These are phyloP conservation scores for Rhyacophila brunnea DNA, from an alignment of 1,140 invertebrate species.

Conservation along the genomic window DNA sequence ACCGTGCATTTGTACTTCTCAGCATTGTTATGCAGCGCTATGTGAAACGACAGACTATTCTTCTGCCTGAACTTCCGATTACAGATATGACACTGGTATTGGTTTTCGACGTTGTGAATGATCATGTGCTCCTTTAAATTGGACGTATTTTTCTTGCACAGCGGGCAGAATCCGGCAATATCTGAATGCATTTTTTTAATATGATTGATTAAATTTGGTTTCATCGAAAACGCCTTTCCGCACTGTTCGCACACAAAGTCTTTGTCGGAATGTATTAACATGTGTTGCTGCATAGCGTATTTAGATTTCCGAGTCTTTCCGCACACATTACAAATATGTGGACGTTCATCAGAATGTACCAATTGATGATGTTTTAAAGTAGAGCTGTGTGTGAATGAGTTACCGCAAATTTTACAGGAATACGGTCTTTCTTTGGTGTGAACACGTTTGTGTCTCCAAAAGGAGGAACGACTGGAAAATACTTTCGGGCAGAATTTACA, in stretches of 20 bases:
- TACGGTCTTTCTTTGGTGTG: constrained; percentile 40
- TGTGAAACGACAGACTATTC: constrained; percentile 43
- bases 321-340: constrained; percentile 60
- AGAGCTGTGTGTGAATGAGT: constrained; percentile 3
- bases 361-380: constrained; percentile 32
- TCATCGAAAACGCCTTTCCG: constrained; percentile 58
- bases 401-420: constrained; percentile 19
- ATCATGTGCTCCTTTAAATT: constrained; percentile 58
- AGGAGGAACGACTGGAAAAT: constrained; percentile 5
- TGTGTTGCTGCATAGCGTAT: constrained; percentile 41
- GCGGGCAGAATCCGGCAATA: constrained; percentile 44
- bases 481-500: constrained; percentile 39
- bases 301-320: constrained; percentile 56
- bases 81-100: constrained; percentile 58
- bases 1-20: constrained; percentile 47
- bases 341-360: constrained; percentile 54
- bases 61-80: constrained; percentile 47
- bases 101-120: constrained; percentile 67
- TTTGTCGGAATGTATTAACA: constrained; percentile 12
- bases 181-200: constrained; percentile 47
- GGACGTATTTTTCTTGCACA: constrained; percentile 47
- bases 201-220: constrained; percentile 53
- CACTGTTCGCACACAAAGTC: constrained; percentile 51
- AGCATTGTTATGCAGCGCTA: constrained; percentile 46
- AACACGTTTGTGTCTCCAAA: constrained; percentile 9